Percentiles rank a stretch among this genome's conserved stretches.
phyloP scores from a whole-genome alignment of 1,140 invertebrate species.

The Whitmania pigra region DNA sequence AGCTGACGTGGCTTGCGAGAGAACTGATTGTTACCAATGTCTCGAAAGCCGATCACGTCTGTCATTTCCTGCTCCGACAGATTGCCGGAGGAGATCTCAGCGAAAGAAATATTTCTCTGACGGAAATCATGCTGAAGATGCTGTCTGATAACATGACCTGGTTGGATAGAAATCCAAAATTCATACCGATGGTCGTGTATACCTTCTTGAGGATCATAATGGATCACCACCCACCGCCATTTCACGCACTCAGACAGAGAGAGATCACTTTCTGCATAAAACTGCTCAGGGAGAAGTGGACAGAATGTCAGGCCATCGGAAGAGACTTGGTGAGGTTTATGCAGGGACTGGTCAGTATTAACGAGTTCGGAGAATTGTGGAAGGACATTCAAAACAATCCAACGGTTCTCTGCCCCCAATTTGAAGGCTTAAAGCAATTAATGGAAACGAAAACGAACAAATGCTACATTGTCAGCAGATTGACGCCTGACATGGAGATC shows the following conservation, averaged over 20 bases:
- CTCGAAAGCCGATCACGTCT: conserved; percentile 69
- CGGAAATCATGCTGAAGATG: conserved; percentile 80
- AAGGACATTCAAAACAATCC: conserved; percentile 78
- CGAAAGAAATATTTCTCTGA: conserved; percentile 71
- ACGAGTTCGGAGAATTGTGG: conserved; percentile 86
- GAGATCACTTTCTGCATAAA: conserved; percentile 80
- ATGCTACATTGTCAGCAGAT: conserved; percentile 71
- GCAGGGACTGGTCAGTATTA: conserved; percentile 85
- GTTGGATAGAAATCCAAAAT: conserved; percentile 75
- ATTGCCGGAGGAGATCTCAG: conserved; percentile 82
- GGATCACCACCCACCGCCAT: conserved; percentile 64
- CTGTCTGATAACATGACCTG: conserved; percentile 74
- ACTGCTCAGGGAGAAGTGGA: conserved; percentile 75
- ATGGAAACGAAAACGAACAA: conserved; percentile 76
- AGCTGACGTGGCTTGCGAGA: conserved; percentile 47
- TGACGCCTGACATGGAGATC: conserved; percentile 95
- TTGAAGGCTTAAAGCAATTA: conserved; percentile 70
- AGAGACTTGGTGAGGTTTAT: conserved; percentile 79
- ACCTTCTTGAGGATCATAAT: conserved; percentile 85
- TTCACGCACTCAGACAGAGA: conserved; percentile 62
- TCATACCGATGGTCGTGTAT: conserved; percentile 78
- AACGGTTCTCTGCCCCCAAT: conserved; percentile 64
- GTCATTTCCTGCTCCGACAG: conserved; percentile 78
- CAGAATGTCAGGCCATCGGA: conserved; percentile 72
- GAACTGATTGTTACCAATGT: conserved; percentile 82